Evolutionary conservation across 2,797 vertebrate genomes (phyloP).

Genomic region (Hyperoplus immaculatus): DNA sequence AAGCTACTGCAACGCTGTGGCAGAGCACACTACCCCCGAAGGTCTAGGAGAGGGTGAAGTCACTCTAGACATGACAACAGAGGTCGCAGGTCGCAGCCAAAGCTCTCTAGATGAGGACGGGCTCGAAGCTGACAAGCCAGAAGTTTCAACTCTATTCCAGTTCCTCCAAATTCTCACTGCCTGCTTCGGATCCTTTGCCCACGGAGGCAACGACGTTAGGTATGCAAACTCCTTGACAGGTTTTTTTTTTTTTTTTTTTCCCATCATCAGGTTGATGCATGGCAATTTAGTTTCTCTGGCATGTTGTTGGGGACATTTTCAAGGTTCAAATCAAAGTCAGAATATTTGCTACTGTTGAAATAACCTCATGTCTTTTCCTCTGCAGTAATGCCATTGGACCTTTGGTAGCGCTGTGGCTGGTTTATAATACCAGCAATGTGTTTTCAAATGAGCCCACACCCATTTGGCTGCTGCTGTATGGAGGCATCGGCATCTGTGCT

Average conservation of each 20-base stretch:
- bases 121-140: slow-evolving; percentile 91
- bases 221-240: slow-evolving; percentile 63
- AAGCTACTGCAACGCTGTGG: slow-evolving; percentile 98
- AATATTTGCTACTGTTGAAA: background rate
- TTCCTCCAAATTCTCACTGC: slow-evolving; percentile 98
- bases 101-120: slow-evolving; percentile 91
- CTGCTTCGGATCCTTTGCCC: slow-evolving; percentile 98
- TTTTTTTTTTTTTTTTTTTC: background rate
- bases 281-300: background rate
- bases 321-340: background rate
- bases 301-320: slow-evolving; percentile 28
- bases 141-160: slow-evolving; percentile 96
- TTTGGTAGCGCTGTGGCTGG: slow-evolving; percentile 93
- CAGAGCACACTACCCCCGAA: slow-evolving; percentile 86
- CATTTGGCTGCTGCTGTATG: slow-evolving; percentile 95
- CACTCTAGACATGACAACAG: slow-evolving; percentile 82
- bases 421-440: slow-evolving; percentile 87
- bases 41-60: slow-evolving; percentile 79
- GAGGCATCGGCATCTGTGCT: slow-evolving; percentile 94
- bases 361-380: slow-evolving; percentile 3
- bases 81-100: slow-evolving; percentile 84
- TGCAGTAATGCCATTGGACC: slow-evolving; percentile 97
- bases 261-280: background rate
- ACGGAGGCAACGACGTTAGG: slow-evolving; percentile 99
- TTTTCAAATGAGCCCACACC: slow-evolving; percentile 85